phyloP scores from a whole-genome alignment of 2,888 invertebrate species.

The Epinotia nisella region DNA sequence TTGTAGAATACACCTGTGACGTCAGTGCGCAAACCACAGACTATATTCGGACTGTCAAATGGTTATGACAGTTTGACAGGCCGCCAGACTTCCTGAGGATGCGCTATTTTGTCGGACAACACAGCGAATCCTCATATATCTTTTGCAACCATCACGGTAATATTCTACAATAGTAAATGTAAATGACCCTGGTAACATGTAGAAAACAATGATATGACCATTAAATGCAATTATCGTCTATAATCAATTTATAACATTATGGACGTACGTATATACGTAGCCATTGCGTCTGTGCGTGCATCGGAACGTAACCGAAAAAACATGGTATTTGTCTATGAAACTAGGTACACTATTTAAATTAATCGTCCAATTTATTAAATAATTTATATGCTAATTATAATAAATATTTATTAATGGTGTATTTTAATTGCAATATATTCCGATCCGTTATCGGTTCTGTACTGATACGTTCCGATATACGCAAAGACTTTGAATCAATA shows the following conservation, averaged over 20 bases:
- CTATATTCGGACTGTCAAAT: too few species aligned
- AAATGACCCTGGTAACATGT: conserved; percentile 37
- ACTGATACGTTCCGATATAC: conserved; percentile 4
- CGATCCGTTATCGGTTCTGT: background rate
- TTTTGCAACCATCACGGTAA: background rate
- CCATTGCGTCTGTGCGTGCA: conserved; percentile 10
- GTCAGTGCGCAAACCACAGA: background rate
- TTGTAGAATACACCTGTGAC: background rate
- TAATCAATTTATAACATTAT: conserved; percentile 54
- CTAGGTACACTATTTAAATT: background rate
- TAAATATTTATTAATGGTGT: background rate
- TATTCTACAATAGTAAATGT: conserved; percentile 13
- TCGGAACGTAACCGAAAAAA: conserved; percentile 9
- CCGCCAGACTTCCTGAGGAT: too few species aligned
- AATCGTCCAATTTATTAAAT: background rate
- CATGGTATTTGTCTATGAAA: background rate
- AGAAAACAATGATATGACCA: conserved; percentile 47
- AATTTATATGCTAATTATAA: background rate
- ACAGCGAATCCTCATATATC: too few species aligned
- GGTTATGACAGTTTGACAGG: too few species aligned
- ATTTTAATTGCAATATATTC: background rate
- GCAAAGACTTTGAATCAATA: conserved; percentile 17
- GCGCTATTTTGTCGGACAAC: too few species aligned
- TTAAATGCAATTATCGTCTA: conserved; percentile 63
- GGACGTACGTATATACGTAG: conserved; percentile 60